Conservation (phyloP, 1,140 invertebrate genomes). For the Hyposmocoma kahamanoa region DNA sequence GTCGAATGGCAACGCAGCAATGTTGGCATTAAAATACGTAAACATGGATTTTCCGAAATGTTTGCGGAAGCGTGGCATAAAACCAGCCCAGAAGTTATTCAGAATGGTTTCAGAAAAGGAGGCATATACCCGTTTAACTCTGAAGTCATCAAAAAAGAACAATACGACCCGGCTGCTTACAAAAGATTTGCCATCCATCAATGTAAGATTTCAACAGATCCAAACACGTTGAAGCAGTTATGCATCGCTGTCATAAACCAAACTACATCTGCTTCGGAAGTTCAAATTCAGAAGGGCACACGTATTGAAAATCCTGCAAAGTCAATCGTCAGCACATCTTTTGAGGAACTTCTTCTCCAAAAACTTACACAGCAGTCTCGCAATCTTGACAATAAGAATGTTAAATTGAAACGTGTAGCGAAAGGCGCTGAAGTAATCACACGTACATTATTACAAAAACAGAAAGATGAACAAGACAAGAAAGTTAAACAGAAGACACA, state of each 20-base stretch:
- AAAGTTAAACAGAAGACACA: neutral
- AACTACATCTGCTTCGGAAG: neutral
- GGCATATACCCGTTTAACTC: constrained; percentile 19
- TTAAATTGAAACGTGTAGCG: neutral
- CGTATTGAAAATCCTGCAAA: neutral
- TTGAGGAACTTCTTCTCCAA: neutral
- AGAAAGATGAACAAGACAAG: neutral
- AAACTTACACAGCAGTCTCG: neutral
- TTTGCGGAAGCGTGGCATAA: constrained; percentile 8
- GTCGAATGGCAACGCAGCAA: constrained; percentile 9
- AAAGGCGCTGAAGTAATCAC: neutral
- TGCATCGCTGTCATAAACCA: neutral
- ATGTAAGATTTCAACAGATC: neutral
- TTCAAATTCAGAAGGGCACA: neutral
- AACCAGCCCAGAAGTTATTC: constrained; percentile 15
- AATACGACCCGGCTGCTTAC: constrained; percentile 14
- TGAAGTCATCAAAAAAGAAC: constrained; percentile 11
- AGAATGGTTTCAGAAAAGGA: constrained; percentile 21
- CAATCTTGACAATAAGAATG: neutral
- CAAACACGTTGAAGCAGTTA: neutral
- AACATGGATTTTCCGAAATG: neutral
- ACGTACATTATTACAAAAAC: neutral
- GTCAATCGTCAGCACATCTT: neutral
- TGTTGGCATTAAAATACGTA: constrained; percentile 3
- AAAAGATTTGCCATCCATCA: neutral